A percentile compares a stretch with the other conserved stretches of the same genome.
phyloP scores from a whole-genome alignment of 2,113 vertebrate species.

The Desmodus rotundus region DNA sequence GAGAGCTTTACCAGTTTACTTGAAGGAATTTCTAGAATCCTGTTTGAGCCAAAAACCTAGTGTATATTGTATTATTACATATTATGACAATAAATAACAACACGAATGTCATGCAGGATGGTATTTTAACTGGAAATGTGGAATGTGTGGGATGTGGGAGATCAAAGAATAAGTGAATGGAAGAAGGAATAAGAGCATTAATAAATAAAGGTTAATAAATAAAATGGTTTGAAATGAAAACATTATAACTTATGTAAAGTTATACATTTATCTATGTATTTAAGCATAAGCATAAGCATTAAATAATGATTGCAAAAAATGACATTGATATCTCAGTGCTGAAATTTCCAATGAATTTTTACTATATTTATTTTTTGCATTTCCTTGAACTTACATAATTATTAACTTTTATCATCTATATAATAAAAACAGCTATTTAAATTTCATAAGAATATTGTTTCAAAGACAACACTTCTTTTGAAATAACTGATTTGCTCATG shows the following conservation, averaged over 20 bases:
- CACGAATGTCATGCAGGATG: background rate
- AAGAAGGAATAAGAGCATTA: background rate
- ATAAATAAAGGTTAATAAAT: background rate
- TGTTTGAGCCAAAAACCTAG: background rate
- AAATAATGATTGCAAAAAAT: background rate
- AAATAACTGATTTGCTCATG: background rate
- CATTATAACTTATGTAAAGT: background rate
- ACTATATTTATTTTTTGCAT: background rate
- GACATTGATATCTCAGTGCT: background rate
- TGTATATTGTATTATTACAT: background rate
- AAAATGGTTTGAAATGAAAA: background rate
- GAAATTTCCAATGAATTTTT: background rate
- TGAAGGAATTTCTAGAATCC: background rate
- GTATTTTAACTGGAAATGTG: background rate
- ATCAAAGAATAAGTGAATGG: background rate
- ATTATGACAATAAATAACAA: background rate
- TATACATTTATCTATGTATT: background rate
- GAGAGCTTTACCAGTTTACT: background rate
- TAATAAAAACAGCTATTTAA: background rate
- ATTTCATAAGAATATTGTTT: background rate
- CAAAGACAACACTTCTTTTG: background rate
- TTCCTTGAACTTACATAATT: background rate
- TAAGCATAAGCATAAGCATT: background rate
- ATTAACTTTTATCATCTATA: background rate
- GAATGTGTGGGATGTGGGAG: rapidly evolving